These are phyloP conservation scores for Phengaris alcon DNA, from an alignment of 2,888 invertebrate genomes.

Conservation along the genomic window DNA sequence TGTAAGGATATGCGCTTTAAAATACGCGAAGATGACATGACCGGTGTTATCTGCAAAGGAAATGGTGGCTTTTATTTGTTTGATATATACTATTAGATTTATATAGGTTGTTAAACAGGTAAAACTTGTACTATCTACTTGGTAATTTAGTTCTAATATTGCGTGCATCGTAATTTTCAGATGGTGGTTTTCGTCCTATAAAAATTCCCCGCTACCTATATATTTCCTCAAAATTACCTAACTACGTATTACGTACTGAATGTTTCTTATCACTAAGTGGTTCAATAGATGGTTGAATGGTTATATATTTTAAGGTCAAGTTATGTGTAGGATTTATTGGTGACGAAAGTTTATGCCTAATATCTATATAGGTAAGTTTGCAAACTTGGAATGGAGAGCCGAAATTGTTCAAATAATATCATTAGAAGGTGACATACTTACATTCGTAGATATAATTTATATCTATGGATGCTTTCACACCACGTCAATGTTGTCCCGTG, in stretches of 20 bases:
- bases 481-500: too few species aligned
- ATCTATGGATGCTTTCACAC: background rate
- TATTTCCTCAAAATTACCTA: background rate
- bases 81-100: background rate
- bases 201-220: background rate
- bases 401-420: background rate
- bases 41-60: background rate
- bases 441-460: background rate
- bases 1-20: constrained; percentile 15
- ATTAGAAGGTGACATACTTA: background rate
- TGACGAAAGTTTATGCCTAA: background rate
- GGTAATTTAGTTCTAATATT: background rate
- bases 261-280: constrained; percentile 3
- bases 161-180: background rate
- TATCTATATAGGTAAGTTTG: background rate
- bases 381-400: background rate
- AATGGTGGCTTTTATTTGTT: background rate
- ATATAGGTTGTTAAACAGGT: background rate
- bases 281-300: constrained; percentile 8
- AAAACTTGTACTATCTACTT: background rate
- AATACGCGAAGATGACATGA: background rate
- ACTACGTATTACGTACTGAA: background rate
- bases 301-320: constrained; percentile 3
- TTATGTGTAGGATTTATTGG: constrained; percentile 19
- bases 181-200: background rate